Conservation (phyloP, 2,797 vertebrate genomes). For the Phalanger gymnotis region DNA sequence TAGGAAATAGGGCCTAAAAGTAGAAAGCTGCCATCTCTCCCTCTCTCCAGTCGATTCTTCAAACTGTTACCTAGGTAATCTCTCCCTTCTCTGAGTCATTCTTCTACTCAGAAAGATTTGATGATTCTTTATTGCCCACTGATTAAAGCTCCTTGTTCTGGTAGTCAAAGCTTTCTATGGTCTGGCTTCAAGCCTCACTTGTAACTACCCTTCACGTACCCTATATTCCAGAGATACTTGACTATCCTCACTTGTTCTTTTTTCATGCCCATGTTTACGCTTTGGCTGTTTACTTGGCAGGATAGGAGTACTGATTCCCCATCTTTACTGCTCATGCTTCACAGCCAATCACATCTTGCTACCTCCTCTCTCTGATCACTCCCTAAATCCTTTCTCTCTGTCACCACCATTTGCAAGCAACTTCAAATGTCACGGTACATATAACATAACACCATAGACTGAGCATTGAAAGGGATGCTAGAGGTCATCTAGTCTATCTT, state of each 20-base stretch:
- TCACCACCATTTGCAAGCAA: neutral
- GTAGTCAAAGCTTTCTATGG: neutral
- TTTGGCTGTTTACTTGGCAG: neutral
- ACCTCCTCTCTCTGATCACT: neutral
- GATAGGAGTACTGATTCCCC: neutral
- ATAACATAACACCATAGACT: neutral
- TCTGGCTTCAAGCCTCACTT: neutral
- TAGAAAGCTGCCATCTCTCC: neutral
- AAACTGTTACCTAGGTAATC: neutral
- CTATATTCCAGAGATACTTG: neutral
- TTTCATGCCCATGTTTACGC: neutral
- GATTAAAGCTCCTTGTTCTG: neutral
- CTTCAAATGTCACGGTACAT: neutral
- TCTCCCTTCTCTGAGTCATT: neutral
- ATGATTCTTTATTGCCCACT: neutral
- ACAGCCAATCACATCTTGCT: neutral
- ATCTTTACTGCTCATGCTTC: neutral
- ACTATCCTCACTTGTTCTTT: neutral
- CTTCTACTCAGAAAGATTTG: neutral
- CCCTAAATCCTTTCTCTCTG: neutral
- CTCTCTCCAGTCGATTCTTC: neutral
- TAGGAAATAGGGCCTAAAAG: neutral
- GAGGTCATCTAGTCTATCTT: neutral
- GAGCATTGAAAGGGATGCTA: neutral
- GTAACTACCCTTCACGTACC: neutral